Conservation (phyloP, 2,797 vertebrate species). For the Diceros bicornis region DNA sequence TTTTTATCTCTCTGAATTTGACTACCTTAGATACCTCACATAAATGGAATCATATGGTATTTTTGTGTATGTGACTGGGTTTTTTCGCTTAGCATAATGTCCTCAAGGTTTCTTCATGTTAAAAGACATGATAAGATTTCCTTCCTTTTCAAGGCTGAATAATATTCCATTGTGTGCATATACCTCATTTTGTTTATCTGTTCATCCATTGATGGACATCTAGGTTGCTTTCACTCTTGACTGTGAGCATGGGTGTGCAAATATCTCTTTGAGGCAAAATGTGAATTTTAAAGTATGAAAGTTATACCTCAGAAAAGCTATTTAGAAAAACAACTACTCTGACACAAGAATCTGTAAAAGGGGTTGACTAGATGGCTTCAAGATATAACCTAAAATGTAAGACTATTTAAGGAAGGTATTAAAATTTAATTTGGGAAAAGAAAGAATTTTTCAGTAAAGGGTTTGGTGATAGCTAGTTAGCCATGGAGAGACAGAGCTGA, state of each 20-base stretch:
- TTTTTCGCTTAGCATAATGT: conserved; percentile 10
- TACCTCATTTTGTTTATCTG: not conserved
- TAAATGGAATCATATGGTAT: not conserved
- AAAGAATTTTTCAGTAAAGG: not conserved
- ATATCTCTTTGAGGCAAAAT: not conserved
- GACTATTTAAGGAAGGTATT: not conserved
- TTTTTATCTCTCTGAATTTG: not conserved
- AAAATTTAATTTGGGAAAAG: not conserved
- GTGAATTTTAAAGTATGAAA: conserved; percentile 8
- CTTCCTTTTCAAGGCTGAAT: not conserved
- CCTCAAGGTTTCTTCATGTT: not conserved
- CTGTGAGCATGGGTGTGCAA: not conserved
- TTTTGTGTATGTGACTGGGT: not conserved
- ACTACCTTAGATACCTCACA: not conserved
- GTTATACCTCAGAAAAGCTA: not conserved
- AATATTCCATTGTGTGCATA: not conserved
- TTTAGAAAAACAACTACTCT: not conserved
- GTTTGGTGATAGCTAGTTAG: not conserved
- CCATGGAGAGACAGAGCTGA: not conserved
- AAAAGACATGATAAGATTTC: not conserved
- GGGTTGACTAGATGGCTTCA: not conserved
- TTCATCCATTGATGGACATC: not conserved
- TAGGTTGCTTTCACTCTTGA: not conserved
- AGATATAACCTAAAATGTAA: not conserved
- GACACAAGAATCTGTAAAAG: not conserved